Evolutionary conservation across 2,113 vertebrate genomes (phyloP), one percentile per base, ranked within the genome.

Genomic region (Laterallus jamaicensis): DNA sequence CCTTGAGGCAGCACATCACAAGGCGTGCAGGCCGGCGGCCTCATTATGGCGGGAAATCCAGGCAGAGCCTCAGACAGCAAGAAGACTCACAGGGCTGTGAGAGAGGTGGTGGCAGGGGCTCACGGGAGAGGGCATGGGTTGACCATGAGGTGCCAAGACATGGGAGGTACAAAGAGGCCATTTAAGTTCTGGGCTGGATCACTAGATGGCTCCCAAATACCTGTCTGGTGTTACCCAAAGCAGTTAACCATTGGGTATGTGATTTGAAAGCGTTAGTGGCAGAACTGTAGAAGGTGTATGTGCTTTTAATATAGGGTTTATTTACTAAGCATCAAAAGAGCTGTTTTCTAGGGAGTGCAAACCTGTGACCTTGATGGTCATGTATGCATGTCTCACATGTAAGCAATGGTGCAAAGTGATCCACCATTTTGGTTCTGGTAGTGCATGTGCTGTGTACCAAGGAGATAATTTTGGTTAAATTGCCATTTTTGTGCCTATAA

Each of bases 401-500:
- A 85, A 68, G 77, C 40, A 64, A 19, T 10, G 10, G 32, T 75
- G 17, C 42, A 60, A 87, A 93, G 26, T 11, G 37, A 85, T 31
- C n/a, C 28, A 67, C 37, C 55, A 50, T 62, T 93, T 88, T 44
- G 69, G 29, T 82, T 76, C 85, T 73, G 42, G 35, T 52, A 52
- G n/a, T 42, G 20, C 28, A 47, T 6, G 32, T 32, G 5, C 54
- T 58, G 12, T 15, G 21, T 47, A 62, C 55, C 25, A 70, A 71
- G 29, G 74, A 85, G 49, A 75, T 69, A 4, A 49, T 66, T 90
- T 80, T 73, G 39, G 70, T 54, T 64, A 64, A 73, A 90, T 69
- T 44, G 26, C 39, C 83, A 29, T 76, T 93, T 93, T 82, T 82
- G 12, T 88, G 67, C 32, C 59, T 76, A 44, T 62, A 76, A 82